Percentiles rank a stretch among this genome's conserved stretches.
These are phyloP conservation scores for Montipora efflorescens DNA, from an alignment of 64 coral and sea anemone genomes.

Conservation along the genomic window DNA sequence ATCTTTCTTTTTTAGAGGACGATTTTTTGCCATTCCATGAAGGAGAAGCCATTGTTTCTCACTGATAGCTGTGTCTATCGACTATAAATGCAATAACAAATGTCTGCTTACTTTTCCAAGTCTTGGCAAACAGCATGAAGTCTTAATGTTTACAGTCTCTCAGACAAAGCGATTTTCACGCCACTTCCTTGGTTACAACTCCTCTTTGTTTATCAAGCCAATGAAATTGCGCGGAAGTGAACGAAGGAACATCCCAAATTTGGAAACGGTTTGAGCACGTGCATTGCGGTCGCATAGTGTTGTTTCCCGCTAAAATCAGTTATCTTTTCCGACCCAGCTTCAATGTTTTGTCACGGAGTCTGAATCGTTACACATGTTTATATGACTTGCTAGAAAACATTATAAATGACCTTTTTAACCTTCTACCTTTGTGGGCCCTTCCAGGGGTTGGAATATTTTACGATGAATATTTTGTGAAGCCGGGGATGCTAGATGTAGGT, in stretches of 20 bases:
- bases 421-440: background rate
- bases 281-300: too few species aligned
- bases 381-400: background rate
- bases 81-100: background rate
- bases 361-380: too few species aligned
- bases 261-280: background rate
- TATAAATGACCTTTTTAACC: background rate
- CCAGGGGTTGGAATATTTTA: background rate
- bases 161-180: background rate
- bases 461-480: background rate
- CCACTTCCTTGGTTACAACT: conserved; percentile 8
- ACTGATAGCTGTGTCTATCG: background rate
- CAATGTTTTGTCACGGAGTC: background rate
- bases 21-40: background rate
- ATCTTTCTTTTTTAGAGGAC: background rate
- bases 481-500: too few species aligned
- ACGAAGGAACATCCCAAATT: background rate
- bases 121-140: conserved; percentile 1
- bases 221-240: background rate
- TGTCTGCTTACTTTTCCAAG: conserved; percentile 29
- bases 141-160: conserved; percentile 29
- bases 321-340: too few species aligned
- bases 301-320: conserved; percentile 7
- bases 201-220: background rate
- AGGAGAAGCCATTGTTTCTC: background rate